phyloP scores from a whole-genome alignment of 1,140 invertebrate species.

The Drosophila parvula region DNA sequence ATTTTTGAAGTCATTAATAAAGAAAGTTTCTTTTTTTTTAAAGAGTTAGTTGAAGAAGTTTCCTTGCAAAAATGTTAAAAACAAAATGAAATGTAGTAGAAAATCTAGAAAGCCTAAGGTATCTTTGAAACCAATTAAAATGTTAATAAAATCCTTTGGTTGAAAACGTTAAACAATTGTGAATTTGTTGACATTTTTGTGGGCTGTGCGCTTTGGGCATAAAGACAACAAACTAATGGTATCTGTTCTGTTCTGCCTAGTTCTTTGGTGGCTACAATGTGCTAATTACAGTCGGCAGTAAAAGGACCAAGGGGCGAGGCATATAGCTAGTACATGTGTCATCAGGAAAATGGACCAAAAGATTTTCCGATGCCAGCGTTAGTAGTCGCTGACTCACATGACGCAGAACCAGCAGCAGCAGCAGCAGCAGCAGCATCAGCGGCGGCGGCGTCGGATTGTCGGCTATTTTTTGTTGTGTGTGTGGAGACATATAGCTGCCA shows the following conservation, averaged over 20 bases:
- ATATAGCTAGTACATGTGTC: constrained; percentile 24
- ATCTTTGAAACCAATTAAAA: no score
- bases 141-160: no score
- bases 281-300: constrained; percentile 72
- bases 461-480: constrained; percentile 44
- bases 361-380: constrained; percentile 53
- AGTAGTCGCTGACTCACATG: constrained; percentile 69
- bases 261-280: constrained; percentile 53
- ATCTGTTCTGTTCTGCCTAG: neutral
- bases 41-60: no score
- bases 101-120: no score
- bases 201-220: constrained; percentile 13
- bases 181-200: constrained; percentile 11
- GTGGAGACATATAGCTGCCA: constrained; percentile 4
- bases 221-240: constrained; percentile 39
- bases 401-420: constrained; percentile 65
- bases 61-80: no score
- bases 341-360: constrained; percentile 44
- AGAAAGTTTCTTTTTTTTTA: no score
- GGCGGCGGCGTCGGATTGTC: constrained; percentile 67
- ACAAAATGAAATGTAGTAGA: no score
- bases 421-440: constrained; percentile 8
- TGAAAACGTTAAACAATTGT: no score
- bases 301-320: constrained; percentile 57
- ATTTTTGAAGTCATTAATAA: no score